Evolutionary conservation across 2,888 invertebrate genomes (phyloP), one percentile per base, ranked within the genome.

Genomic region (Heteromurus nitidus): DNA sequence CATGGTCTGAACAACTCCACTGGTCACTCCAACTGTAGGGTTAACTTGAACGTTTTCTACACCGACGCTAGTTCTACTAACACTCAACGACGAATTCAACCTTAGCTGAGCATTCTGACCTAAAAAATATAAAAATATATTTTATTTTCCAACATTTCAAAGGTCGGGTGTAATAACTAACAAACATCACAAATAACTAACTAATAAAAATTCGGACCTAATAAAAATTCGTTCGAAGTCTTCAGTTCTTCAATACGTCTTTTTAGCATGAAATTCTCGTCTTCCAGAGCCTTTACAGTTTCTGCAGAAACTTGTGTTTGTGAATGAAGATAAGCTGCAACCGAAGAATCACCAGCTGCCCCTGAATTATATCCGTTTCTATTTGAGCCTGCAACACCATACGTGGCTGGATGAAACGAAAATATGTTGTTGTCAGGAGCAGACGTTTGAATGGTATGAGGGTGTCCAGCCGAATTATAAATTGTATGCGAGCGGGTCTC

Each of bases 31-130:
- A 44, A 81, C 84, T 22, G 83, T 77, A 62, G 82, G 84, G 31
- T 80, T 76, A 42, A 81, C 82, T 68, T 82, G 83, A 13, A 74
- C 74, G 44, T 81, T 83, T 76, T 86, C 83, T 20, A 82, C 81
- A 18, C 73, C 80, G 13, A 82, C 82, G 26, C 76, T 83, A n/a
- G 75, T 85, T 53, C 80, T 76, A 42, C 62, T 82, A n/a, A 83
- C 82, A 44, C 64, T 77, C 36, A 84, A 53, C 3, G 80, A 77
- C 20, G 82, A 84, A 47, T 85, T 91, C 83, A 93, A 90, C 31
- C 94, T 90, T 82, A 94, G 89, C 84, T 93, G 92, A 26, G 94
- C 94, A 89, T 94, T 94, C 89, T 95, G 94, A 87, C 94, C 94
- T 84, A 95, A 89, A 13, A 95, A 90, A 88, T 94, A 94, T 88